These are phyloP conservation scores for Drosophila triauraria DNA, from an alignment of 1,140 invertebrate genomes.

Conservation along the genomic window DNA sequence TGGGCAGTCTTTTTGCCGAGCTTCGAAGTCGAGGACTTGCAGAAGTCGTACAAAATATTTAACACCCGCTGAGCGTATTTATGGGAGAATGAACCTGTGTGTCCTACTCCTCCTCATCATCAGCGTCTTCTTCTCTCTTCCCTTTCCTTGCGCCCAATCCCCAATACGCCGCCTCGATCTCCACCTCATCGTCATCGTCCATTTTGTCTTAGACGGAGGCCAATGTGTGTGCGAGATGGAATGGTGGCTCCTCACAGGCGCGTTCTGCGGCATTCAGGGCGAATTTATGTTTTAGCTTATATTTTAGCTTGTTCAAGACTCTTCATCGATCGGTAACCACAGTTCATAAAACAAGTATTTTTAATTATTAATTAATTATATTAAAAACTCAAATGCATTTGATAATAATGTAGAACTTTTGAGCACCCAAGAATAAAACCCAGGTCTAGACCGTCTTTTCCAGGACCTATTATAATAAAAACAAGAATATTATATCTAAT, in stretches of 20 bases:
- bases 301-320: too few species aligned
- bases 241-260: slow-evolving; percentile 20
- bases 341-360: too few species aligned
- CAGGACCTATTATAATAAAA: too few species aligned
- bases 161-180: slow-evolving; percentile 6
- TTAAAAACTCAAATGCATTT: too few species aligned
- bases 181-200: slow-evolving; percentile 29
- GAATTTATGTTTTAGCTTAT: not conserved
- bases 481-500: too few species aligned
- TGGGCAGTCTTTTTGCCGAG: slow-evolving; percentile 53
- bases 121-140: slow-evolving; percentile 11
- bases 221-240: slow-evolving; percentile 23
- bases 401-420: too few species aligned
- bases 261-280: not conserved
- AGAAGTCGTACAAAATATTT: slow-evolving; percentile 82
- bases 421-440: too few species aligned
- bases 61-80: slow-evolving; percentile 83
- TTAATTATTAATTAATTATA: too few species aligned
- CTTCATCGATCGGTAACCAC: too few species aligned
- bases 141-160: slow-evolving; percentile 5
- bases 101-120: slow-evolving; percentile 41
- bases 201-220: slow-evolving; percentile 74
- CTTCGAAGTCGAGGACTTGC: slow-evolving; percentile 72
- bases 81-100: slow-evolving; percentile 84
- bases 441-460: too few species aligned